A percentile compares a stretch with the other conserved stretches of the same genome.
phyloP scores from a whole-genome alignment of 2,113 vertebrate genomes.

The Ardeotis arabs region DNA sequence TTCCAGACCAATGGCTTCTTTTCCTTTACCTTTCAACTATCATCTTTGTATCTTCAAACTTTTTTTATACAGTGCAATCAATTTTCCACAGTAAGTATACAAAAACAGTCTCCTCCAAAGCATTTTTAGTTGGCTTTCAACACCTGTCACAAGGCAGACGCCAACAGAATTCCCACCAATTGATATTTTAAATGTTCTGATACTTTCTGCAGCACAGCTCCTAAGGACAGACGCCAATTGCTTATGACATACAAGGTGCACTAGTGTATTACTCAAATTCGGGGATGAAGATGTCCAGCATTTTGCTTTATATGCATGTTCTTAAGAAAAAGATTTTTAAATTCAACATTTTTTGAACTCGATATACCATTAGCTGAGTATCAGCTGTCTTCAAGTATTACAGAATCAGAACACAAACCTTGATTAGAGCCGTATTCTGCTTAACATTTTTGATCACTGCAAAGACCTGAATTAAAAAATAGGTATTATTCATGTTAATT shows the following conservation, averaged over 20 bases:
- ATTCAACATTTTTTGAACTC: not conserved
- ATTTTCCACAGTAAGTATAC: not conserved
- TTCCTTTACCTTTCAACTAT: not conserved
- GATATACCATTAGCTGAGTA: not conserved
- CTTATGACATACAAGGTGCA: not conserved
- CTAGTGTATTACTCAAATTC: not conserved
- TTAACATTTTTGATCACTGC: not conserved
- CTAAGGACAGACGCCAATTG: rapidly evolving
- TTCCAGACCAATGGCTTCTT: not conserved
- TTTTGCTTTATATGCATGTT: not conserved
- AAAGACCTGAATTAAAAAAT: not conserved
- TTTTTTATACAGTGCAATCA: not conserved
- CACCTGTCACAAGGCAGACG: not conserved
- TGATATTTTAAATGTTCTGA: not conserved
- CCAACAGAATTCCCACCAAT: not conserved
- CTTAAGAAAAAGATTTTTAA: not conserved
- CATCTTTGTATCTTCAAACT: not conserved
- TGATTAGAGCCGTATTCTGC: not conserved
- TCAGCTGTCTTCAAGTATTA: not conserved
- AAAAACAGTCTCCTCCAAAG: not conserved
- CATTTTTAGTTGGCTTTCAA: not conserved
- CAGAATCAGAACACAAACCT: not conserved
- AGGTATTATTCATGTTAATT: not conserved
- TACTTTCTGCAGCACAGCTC: not conserved
- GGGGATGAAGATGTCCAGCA: not conserved